Evolutionary conservation across 2,888 invertebrate genomes (phyloP).

Genomic region (Limenitis camilla): DNA sequence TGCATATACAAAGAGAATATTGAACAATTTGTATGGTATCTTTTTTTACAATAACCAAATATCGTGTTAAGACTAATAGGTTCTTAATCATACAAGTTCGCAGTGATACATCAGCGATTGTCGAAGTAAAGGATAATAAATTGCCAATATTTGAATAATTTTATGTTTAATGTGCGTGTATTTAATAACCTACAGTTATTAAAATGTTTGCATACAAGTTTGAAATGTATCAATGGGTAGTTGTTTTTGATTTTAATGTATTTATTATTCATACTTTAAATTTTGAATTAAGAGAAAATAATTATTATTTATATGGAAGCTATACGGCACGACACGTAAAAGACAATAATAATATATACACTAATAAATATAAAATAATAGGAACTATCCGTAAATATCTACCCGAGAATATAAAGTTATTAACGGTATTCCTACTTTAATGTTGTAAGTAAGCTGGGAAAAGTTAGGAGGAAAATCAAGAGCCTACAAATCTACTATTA

Average conservation of each 20-base stretch:
- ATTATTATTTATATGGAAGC: too few species aligned
- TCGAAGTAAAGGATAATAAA: slow-evolving; percentile 33
- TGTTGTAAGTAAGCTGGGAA: too few species aligned
- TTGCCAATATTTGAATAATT: slow-evolving; percentile 31
- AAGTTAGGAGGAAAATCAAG: too few species aligned
- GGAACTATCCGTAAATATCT: too few species aligned
- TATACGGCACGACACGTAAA: too few species aligned
- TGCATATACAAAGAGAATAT: background rate
- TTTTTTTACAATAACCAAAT: slow-evolving; percentile 34
- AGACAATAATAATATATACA: too few species aligned
- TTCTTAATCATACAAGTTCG: slow-evolving; percentile 59
- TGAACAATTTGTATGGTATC: slow-evolving; percentile 23
- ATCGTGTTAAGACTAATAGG: slow-evolving; percentile 58
- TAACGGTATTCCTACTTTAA: too few species aligned
- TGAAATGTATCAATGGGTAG: slow-evolving; percentile 18
- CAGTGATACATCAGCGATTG: slow-evolving; percentile 43
- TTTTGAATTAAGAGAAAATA: too few species aligned
- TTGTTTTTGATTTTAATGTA: slow-evolving; percentile 1
- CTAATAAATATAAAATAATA: too few species aligned
- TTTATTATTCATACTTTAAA: slow-evolving; percentile 1
- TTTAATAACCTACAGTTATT: slow-evolving; percentile 28
- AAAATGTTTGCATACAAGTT: slow-evolving; percentile 30
- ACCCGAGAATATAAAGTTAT: too few species aligned
- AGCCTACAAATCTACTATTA: too few species aligned
- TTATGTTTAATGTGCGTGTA: slow-evolving; percentile 28